Evolutionary conservation across 1,140 invertebrate genomes (phyloP).

Genomic region (Protaetia brevitarsis): DNA sequence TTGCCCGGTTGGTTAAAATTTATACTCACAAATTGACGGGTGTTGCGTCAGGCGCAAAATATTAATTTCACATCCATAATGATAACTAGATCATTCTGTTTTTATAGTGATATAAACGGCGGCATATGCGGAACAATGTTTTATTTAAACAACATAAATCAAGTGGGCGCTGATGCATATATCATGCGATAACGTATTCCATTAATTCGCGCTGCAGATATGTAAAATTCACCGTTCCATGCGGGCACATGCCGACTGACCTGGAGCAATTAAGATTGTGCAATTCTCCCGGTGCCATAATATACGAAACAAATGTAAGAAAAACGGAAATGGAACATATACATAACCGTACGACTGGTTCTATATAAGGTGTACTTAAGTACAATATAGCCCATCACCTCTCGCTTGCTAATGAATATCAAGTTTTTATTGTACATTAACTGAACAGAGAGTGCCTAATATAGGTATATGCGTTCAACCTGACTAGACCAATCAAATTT

Average conservation of each 20-base stretch:
- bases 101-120: background rate
- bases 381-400: background rate
- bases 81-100: background rate
- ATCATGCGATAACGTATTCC: slow-evolving; percentile 20
- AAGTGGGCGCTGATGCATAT: slow-evolving; percentile 5
- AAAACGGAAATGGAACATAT: background rate
- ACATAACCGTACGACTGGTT: background rate
- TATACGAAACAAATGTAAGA: background rate
- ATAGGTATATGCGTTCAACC: background rate
- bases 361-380: no score
- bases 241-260: background rate
- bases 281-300: background rate
- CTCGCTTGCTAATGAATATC: background rate
- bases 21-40: background rate
- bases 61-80: slow-evolving; percentile 3
- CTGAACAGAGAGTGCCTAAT: background rate
- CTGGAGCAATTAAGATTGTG: slow-evolving; percentile 2
- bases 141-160: slow-evolving; percentile 20
- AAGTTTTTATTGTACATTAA: slow-evolving; percentile 3
- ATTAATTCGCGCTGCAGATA: background rate
- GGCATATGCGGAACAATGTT: background rate
- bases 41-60: background rate
- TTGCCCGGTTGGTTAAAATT: no score
- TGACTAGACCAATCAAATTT: background rate
- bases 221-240: background rate